Conservation (phyloP, 2,113 vertebrate species). For the Sterrhoptilus dennistouni region DNA sequence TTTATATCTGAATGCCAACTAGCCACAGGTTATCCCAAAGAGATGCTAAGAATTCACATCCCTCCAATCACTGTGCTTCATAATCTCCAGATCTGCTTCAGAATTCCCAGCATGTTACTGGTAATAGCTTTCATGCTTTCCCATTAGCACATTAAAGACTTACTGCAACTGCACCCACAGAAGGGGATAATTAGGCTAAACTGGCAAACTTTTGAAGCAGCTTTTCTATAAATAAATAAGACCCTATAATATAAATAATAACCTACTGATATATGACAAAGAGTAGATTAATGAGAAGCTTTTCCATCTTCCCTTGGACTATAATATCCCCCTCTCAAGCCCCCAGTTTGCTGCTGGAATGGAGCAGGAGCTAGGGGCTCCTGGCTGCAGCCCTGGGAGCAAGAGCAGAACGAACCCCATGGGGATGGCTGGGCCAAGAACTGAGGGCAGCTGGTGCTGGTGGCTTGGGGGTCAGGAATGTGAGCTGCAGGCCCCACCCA, state of each 20-base stretch:
- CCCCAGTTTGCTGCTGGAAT: neutral
- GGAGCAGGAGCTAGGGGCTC: neutral
- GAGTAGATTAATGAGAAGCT: neutral
- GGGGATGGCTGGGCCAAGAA: neutral
- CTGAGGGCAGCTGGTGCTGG: neutral
- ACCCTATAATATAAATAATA: neutral
- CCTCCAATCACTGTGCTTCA: neutral
- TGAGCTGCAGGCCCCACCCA: fast-evolving
- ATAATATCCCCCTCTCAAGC: neutral
- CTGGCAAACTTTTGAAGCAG: neutral
- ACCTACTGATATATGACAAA: neutral
- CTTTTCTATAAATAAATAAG: neutral
- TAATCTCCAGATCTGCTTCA: neutral
- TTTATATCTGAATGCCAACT: neutral
- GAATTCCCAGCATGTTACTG: neutral
- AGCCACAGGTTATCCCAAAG: neutral
- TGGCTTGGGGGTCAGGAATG: neutral
- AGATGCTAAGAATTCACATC: neutral
- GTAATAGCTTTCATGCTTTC: neutral
- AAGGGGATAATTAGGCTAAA: neutral
- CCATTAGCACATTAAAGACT: neutral
- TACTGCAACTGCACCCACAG: neutral
- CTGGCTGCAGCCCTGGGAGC: neutral
- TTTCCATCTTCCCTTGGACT: neutral
- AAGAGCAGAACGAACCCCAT: fast-evolving